Evolutionary conservation across 1,140 invertebrate species (phyloP), one percentile per base, ranked within the genome.

Genomic region (Drosophila subobscura): DNA sequence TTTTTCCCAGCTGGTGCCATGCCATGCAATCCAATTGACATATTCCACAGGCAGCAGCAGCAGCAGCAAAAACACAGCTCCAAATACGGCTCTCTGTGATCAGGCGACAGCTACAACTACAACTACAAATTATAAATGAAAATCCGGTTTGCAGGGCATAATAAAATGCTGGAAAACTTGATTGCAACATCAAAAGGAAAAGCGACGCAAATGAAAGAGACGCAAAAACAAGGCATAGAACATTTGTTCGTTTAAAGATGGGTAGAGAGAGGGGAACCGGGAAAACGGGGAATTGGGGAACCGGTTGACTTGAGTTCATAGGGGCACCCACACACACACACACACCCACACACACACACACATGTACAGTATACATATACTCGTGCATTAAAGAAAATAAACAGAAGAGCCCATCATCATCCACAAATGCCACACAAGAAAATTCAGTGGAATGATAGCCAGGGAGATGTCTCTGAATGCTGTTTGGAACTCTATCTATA

Each of bases 141-240:
- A 86, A 68, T 86, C 77, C 77, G 72, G 80, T 85, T 84, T 71
- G 41, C 14, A 54, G 42, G 47, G 42, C 40, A 57, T 68, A 45
- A 50, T 51, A 27, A 74, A 73, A 53, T n/a, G 27, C 51, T 58
- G 58, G 44, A 59, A 66, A 59, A 85, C 76, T 79, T 77, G 77
- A 80, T 80, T 80, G 77, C 77, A 59, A 75, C 77, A 79, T 71
- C 63, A 81, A 81, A 80, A 66, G 49, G 72, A 70, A 77, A 71
- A 70, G 60, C 72, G 55, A 42, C 52, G 61, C 53, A 77, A 58
- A 56, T 49, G 53, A 64, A 61, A 54, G 23, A 20, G 49, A 68
- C 8, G 45, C 22, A 42, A 70, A 64, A 68, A 63, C 41, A 45
- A 60, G 51, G 44, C 60, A 57, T 42, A 74, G 63, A 65, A 77